A percentile compares a stretch with the other conserved stretches of the same genome.
phyloP scores from a whole-genome alignment of 2,797 vertebrate genomes.

The Paramormyrops hopkinsi region DNA sequence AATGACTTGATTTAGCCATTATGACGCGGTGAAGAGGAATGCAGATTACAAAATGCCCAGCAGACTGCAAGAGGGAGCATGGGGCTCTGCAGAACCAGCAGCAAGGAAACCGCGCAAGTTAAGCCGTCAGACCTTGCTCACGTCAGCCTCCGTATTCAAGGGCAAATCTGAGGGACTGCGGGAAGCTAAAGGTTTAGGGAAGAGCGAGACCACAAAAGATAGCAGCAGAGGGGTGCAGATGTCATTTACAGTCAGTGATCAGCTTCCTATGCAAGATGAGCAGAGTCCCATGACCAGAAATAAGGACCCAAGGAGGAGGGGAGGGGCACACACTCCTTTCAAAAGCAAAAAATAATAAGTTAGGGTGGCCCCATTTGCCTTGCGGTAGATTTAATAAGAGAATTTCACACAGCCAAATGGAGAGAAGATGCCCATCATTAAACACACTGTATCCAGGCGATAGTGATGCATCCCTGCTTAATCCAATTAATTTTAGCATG shows the following conservation, averaged over 20 bases:
- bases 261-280: background rate
- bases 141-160: background rate
- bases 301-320: constrained; percentile 28
- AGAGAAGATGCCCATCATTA: constrained; percentile 60
- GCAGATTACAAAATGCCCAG: background rate
- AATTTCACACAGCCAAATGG: constrained; percentile 54
- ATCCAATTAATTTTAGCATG: constrained; percentile 56
- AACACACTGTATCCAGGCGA: constrained; percentile 23
- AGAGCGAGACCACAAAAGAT: background rate
- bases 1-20: background rate
- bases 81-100: background rate
- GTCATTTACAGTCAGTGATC: background rate
- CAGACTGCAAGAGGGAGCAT: background rate
- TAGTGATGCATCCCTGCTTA: constrained; percentile 45
- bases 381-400: constrained; percentile 54
- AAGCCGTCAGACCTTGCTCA: background rate
- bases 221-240: background rate
- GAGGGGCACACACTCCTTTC: constrained; percentile 19
- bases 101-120: background rate
- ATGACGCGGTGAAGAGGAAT: background rate
- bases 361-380: constrained; percentile 48
- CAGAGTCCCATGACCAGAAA: background rate
- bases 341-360: constrained; percentile 7
- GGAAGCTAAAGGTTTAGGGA: background rate
- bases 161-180: background rate